Evolutionary conservation across 2,888 invertebrate genomes (phyloP), one percentile per base, ranked within the genome.

Genomic region (Iselma pallidipennis): DNA sequence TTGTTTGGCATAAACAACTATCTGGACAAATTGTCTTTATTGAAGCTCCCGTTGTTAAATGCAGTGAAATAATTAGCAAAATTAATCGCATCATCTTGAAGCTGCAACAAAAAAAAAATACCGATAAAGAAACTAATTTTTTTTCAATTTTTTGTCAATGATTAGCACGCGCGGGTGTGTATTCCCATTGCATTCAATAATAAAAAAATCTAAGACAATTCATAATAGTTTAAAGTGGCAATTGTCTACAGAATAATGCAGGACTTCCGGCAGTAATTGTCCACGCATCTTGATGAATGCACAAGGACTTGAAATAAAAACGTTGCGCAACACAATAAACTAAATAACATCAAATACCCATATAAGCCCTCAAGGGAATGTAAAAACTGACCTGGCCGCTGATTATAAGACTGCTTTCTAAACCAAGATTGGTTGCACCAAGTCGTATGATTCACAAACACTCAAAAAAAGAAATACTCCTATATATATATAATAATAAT

Each of bases 1-100:
- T 10, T 25, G 9, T 86, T 65, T 85, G 85, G 74, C 88, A 87
- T 52, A 82, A 79, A 73, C 87, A 86, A 68, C 82, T 77, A 55
- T 83, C 82, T 14, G 87, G 87, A 69, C 87, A 87, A 10, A 49
- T 52, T 29, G 33, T 55, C 16, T 57, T 82, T 23, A 74, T 55
- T 10, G 75, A 69, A 37, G 77, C 76, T 48, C 72, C 72, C 7
- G 72, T 64, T 33, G 71, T 72, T 28, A 70, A 50, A 54, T 58
- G 65, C 55, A 74, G 53, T 28, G 65, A 52, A 29, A 61, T 45
- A 7, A 70, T 9, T 31, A 71, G 9, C 25, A 74, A 19, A 21
- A 63, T 25, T 58, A 64, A 37, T 52, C 58, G 66, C 74, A 70
- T 72, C 75, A 74, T 75, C 56, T 59, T 55, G 31, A 14, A 60